Conservation (phyloP, 1,140 invertebrate genomes). For the Pseudomyrmex concolor region DNA sequence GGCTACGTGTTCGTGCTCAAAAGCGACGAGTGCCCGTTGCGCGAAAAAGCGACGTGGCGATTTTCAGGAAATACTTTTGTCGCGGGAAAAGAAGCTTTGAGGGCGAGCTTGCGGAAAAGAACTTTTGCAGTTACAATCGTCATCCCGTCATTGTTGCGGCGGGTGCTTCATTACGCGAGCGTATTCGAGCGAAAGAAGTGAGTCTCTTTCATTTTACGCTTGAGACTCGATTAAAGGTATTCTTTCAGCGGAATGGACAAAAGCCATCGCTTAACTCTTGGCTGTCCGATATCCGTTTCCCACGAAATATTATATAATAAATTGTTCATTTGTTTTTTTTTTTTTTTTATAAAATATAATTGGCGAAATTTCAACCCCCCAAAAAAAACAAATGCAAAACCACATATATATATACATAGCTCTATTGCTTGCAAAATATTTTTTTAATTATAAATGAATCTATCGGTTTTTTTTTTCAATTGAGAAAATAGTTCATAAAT, state of each 20-base stretch:
- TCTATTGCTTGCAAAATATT: no score
- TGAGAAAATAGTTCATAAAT: no score
- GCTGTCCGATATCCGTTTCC: background rate
- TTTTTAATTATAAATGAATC: no score
- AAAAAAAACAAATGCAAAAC: background rate
- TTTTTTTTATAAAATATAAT: background rate
- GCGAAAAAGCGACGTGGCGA: slow-evolving; percentile 39
- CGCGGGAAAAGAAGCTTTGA: slow-evolving; percentile 4
- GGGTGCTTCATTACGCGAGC: slow-evolving; percentile 42
- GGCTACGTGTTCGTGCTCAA: slow-evolving; percentile 18
- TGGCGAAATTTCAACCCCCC: background rate
- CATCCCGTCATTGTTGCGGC: slow-evolving; percentile 23
- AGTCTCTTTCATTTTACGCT: slow-evolving; percentile 17
- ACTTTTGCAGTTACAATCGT: slow-evolving; percentile 32
- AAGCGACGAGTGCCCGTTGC: slow-evolving; percentile 31
- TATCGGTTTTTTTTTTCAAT: no score
- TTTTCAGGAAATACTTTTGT: slow-evolving; percentile 53
- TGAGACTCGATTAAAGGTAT: slow-evolving; percentile 34
- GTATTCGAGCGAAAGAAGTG: slow-evolving; percentile 31
- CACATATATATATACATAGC: no score
- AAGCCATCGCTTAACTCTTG: background rate
- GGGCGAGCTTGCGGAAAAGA: slow-evolving; percentile 19
- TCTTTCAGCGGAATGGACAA: slow-evolving; percentile 11
- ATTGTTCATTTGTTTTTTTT: background rate
- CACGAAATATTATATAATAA: background rate